phyloP scores from a whole-genome alignment of 2,797 vertebrate species.

The Pampus argenteus region DNA sequence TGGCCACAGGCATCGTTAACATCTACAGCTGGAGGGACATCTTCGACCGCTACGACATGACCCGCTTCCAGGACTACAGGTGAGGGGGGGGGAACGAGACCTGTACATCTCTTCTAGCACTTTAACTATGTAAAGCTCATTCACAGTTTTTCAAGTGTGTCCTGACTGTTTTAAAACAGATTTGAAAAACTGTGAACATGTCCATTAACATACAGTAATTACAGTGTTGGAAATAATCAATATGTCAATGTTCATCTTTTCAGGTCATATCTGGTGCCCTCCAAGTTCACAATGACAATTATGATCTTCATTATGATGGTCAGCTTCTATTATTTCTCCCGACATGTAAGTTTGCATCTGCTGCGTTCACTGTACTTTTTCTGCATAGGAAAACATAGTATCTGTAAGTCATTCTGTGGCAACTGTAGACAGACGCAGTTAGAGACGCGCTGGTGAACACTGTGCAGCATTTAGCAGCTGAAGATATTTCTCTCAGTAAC shows the following conservation, averaged over 20 bases:
- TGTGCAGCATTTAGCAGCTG: no score
- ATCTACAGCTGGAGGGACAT: slow-evolving; percentile 92
- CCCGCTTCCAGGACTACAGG: slow-evolving; percentile 88
- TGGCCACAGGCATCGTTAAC: slow-evolving; percentile 87
- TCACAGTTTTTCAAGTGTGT: no score
- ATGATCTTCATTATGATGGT: slow-evolving; percentile 96
- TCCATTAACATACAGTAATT: background rate
- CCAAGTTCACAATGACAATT: slow-evolving; percentile 91
- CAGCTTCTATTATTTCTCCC: slow-evolving; percentile 97
- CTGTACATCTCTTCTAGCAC: background rate
- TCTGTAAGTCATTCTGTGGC: background rate
- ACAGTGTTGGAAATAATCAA: background rate
- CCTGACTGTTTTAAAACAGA: background rate
- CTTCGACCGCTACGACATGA: slow-evolving; percentile 90
- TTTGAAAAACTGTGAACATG: background rate
- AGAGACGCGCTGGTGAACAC: no score
- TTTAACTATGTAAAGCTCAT: background rate
- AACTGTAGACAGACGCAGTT: no score
- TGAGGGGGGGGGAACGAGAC: slow-evolving; percentile 63
- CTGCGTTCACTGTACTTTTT: background rate
- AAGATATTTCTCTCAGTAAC: no score
- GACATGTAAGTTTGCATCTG: slow-evolving; percentile 89
- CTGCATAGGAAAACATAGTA: background rate
- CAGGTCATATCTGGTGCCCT: slow-evolving; percentile 89
- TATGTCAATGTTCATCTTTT: slow-evolving; percentile 33